Base-by-base conservation (phyloP, 2,113 vertebrate genomes). In the Vireo altiloquus region DNA sequence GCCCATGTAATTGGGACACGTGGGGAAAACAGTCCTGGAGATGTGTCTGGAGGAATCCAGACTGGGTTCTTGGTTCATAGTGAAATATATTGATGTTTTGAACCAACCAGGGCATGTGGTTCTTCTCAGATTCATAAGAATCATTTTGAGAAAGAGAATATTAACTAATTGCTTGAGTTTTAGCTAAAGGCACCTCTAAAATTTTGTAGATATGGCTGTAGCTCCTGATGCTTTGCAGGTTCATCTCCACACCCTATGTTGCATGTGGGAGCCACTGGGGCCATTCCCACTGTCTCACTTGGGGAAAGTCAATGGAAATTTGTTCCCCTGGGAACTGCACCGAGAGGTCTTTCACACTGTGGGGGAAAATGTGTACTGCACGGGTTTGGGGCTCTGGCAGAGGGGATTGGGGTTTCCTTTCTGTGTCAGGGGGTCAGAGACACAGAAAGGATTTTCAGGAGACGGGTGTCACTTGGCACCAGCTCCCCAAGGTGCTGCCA, bases 81-180 rank as follows among this genome's bases (percentile, higher is more conserved):
- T 90, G 35, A 88, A 81, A 74, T 57, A 13, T 5, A 8, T 33
- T 39, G 15, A 40, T 27, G 22, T 33, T 81, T 70, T 2, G 3
- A 88, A 17, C 7, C 0, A 0, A 7, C 42, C 11, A 0, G 11
- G 33, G 19, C n/a, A 18, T 14, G 22, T 8, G 6, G 8, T 59
- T 30, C 74, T 64, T 77, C 65, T 40, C 42, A 53, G 16, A 33
- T 49, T 40, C 53, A 17, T 30, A 42, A 15, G 25, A 90, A 64
- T 20, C 23, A 59, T 47, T 82, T 68, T 39, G 27, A 64, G 72
- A 60, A 74, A 64, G 31, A 21, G 14, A 49, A 16, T 68, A 27
- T 53, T 78, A 40, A 22, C 15, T 46, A 27, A 12, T 42, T 27
- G 27, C 1, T 30, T 85, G 37, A 72, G 9, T 37, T 47, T 53